Conservation (phyloP, 1,140 invertebrate species). For the Semibalanus balanoides region DNA sequence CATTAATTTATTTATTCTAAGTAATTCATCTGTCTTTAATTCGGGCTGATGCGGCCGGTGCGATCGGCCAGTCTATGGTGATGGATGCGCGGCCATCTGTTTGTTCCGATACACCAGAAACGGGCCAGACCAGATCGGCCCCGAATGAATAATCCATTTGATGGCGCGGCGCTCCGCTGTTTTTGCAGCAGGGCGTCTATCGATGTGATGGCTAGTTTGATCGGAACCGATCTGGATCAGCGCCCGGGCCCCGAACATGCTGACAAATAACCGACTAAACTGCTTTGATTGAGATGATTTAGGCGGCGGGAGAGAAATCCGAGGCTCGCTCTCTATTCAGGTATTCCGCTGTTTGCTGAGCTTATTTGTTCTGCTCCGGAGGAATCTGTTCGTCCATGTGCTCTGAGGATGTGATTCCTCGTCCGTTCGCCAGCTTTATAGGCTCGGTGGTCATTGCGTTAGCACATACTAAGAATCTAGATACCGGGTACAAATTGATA, state of each 20-base stretch:
- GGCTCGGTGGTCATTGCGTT: not conserved
- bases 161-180: not conserved
- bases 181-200: not conserved
- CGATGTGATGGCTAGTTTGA: not conserved
- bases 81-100: not conserved
- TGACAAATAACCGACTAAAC: not conserved
- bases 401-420: not conserved
- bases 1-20: not conserved
- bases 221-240: not conserved
- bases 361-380: not conserved
- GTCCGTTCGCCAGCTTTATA: not conserved
- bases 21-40: not conserved
- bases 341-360: not conserved
- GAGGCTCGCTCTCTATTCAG: no score
- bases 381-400: not conserved
- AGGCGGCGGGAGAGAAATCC: not conserved
- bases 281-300: not conserved
- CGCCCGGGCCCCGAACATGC: no score
- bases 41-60: not conserved
- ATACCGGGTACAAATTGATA: not conserved
- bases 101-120: not conserved
- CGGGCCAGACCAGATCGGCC: not conserved
- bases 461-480: not conserved
- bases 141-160: not conserved
- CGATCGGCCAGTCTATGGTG: not conserved